Percentiles rank a stretch among this genome's conserved stretches.
Conservation (phyloP, 2,888 invertebrate species). For the Himalopsyche anomala region DNA sequence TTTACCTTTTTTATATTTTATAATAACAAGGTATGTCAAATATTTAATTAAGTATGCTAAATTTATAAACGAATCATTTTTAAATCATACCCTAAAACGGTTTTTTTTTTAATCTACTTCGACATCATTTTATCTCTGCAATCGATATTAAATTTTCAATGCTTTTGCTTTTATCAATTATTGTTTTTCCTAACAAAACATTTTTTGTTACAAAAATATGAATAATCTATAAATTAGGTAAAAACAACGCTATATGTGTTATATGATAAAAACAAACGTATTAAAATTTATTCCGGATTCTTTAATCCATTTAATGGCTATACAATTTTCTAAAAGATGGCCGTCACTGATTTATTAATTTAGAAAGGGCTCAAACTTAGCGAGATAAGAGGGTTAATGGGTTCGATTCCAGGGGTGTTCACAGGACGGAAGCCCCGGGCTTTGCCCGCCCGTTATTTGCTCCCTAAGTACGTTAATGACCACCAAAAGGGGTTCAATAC, state of each 20-base stretch:
- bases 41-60: constrained; percentile 4
- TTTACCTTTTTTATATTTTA: background rate
- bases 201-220: too few species aligned
- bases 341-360: constrained; percentile 18
- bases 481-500: constrained; percentile 43
- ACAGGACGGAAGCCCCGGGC: constrained; percentile 50
- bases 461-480: constrained; percentile 37
- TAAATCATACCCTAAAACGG: too few species aligned
- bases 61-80: background rate
- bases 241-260: too few species aligned
- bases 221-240: too few species aligned
- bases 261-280: background rate
- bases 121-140: too few species aligned
- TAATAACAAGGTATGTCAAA: background rate
- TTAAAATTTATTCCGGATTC: background rate
- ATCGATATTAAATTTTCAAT: background rate
- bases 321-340: constrained; percentile 9
- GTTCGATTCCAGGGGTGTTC: constrained; percentile 54
- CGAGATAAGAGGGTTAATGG: constrained; percentile 42
- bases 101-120: too few species aligned
- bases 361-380: constrained; percentile 32
- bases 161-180: background rate
- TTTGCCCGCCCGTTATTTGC: constrained; percentile 28
- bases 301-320: constrained; percentile 23
- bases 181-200: background rate